Evolutionary conservation across 1,140 invertebrate genomes (phyloP).

Genomic region (Drosophila varians): DNA sequence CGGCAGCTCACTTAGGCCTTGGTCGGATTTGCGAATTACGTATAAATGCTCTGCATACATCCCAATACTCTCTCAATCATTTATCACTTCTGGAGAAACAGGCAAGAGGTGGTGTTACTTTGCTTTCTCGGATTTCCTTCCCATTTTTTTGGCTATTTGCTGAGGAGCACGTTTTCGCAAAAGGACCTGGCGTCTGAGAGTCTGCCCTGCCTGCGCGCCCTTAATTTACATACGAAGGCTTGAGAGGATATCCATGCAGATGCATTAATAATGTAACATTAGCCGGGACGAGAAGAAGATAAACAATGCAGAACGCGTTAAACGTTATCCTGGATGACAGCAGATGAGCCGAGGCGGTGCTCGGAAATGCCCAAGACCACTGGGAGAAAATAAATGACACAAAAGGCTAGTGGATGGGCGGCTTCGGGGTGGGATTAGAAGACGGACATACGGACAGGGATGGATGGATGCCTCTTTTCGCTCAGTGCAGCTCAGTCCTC

Average conservation of each 20-base stretch:
- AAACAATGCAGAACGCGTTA: conserved; percentile 49
- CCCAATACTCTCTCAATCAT: conserved; percentile 31
- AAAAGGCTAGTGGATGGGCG: too few species aligned
- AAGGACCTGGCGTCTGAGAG: background rate
- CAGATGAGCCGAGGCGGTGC: conserved; percentile 28
- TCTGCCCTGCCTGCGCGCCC: background rate
- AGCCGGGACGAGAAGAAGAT: conserved; percentile 40
- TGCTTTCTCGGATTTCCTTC: background rate
- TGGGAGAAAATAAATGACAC: background rate
- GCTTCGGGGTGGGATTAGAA: too few species aligned
- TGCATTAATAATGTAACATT: conserved; percentile 78
- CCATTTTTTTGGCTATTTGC: background rate
- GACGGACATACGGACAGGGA: too few species aligned
- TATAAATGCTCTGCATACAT: background rate
- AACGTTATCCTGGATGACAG: conserved; percentile 41
- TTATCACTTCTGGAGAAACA: conserved; percentile 34
- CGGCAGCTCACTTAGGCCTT: conserved; percentile 25
- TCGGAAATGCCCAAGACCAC: conserved; percentile 3
- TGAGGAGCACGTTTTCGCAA: conserved; percentile 8
- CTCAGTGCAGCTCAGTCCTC: too few species aligned
- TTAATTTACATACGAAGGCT: conserved; percentile 45
- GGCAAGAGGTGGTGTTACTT: conserved; percentile 16
- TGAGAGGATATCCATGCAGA: conserved; percentile 49
- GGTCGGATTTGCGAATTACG: conserved; percentile 18
- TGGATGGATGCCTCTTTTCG: too few species aligned